These are phyloP conservation scores for Tetramorium parvispinum DNA, from an alignment of 1,140 invertebrate genomes.

Conservation along the genomic window DNA sequence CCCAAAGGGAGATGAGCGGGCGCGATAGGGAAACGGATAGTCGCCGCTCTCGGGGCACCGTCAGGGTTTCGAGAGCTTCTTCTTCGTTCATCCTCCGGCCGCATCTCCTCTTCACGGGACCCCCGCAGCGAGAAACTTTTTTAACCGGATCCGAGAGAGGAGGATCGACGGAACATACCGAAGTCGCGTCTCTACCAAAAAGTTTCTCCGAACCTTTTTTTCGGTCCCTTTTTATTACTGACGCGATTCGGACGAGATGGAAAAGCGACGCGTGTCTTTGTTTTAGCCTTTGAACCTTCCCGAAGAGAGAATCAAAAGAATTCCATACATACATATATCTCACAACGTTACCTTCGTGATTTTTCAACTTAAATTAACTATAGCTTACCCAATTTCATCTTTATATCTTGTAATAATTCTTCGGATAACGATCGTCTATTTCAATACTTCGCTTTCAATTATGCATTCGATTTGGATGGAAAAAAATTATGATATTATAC, in stretches of 20 bases:
- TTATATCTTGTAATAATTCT: not conserved
- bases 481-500: not conserved
- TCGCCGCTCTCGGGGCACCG: slow-evolving; percentile 63
- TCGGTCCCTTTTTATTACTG: slow-evolving; percentile 19
- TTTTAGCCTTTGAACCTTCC: not conserved
- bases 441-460: not conserved
- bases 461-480: not conserved
- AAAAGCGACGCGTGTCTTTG: slow-evolving; percentile 42
- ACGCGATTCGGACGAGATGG: slow-evolving; percentile 3
- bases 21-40: slow-evolving; percentile 85
- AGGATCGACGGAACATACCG: slow-evolving; percentile 31
- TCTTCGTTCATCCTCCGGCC: slow-evolving; percentile 68
- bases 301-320: not conserved
- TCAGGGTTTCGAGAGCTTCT: slow-evolving; percentile 63
- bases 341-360: not conserved
- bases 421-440: not conserved
- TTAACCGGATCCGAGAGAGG: slow-evolving; percentile 72
- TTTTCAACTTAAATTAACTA: not conserved
- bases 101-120: slow-evolving; percentile 70
- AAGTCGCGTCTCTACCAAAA: slow-evolving; percentile 32
- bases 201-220: slow-evolving; percentile 3
- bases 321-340: not conserved
- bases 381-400: not conserved
- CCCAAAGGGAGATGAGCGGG: slow-evolving; percentile 82
- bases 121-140: slow-evolving; percentile 82